phyloP scores from a whole-genome alignment of 2,888 invertebrate genomes.

The Nomada ruficornis region DNA sequence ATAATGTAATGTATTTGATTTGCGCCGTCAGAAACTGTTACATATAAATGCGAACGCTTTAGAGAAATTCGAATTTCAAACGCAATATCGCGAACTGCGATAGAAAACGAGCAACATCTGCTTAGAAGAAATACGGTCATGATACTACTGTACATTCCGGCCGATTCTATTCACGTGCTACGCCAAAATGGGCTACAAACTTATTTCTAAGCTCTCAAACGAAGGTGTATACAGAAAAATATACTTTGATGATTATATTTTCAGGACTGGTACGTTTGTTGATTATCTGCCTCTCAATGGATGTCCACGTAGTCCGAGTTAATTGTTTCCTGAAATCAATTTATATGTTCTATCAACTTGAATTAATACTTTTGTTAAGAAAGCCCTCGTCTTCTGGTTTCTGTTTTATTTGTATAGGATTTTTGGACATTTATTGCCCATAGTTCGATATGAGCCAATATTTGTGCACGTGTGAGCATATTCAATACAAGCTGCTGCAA shows the following conservation, averaged over 20 bases:
- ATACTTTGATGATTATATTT: neutral
- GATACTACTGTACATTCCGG: conserved; percentile 32
- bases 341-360: too few species aligned
- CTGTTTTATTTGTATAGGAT: too few species aligned
- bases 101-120: conserved; percentile 31
- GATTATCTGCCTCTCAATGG: too few species aligned
- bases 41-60: neutral
- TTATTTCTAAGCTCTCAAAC: neutral
- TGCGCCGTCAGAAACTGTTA: neutral
- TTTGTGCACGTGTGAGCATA: too few species aligned
- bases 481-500: too few species aligned
- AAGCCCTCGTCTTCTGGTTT: too few species aligned
- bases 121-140: conserved; percentile 46
- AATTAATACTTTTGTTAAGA: too few species aligned
- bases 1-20: neutral
- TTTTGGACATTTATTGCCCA: too few species aligned
- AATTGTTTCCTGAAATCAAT: too few species aligned
- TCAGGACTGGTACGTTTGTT: neutral
- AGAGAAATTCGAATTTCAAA: conserved; percentile 26
- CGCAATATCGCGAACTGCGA: conserved; percentile 15
- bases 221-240: neutral
- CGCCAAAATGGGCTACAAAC: conserved; percentile 32
- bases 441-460: too few species aligned
- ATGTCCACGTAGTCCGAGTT: too few species aligned
- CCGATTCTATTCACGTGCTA: conserved; percentile 60